A percentile compares a stretch with the other conserved stretches of the same genome.
Conservation (phyloP, 1,140 invertebrate species). For the Neodiprion pinetum region DNA sequence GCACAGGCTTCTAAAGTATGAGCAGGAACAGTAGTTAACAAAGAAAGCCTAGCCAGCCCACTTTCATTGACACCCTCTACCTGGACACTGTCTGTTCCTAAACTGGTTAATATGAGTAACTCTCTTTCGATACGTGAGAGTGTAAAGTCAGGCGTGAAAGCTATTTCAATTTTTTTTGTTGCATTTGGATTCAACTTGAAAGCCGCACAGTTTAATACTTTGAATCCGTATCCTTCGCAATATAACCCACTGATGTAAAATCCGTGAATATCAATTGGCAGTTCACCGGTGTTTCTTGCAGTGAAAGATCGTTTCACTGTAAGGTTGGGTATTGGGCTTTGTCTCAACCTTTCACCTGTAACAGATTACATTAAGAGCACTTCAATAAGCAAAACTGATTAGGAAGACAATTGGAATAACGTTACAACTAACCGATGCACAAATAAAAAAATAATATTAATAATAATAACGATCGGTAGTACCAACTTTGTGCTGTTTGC, state of each 20-base stretch:
- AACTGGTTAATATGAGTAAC: slow-evolving; percentile 67
- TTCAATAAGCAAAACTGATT: too few relatives aligned
- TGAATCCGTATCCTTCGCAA: slow-evolving; percentile 90
- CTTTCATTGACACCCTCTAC: slow-evolving; percentile 27
- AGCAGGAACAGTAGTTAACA: slow-evolving; percentile 83
- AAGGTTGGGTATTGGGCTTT: slow-evolving; percentile 70
- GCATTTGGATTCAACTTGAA: slow-evolving; percentile 84
- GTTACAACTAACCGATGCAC: too few relatives aligned
- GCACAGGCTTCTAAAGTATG: slow-evolving; percentile 79
- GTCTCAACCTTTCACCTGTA: slow-evolving; percentile 61
- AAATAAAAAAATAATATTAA: slow-evolving; percentile 30
- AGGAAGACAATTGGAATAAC: too few relatives aligned
- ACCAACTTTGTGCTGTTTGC: too few relatives aligned
- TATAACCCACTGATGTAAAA: slow-evolving; percentile 78
- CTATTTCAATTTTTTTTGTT: slow-evolving; percentile 87
- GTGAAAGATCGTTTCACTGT: slow-evolving; percentile 85
- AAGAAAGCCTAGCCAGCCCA: slow-evolving; percentile 55
- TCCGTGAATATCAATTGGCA: slow-evolving; percentile 77
- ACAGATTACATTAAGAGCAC: background rate
- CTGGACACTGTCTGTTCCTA: slow-evolving; percentile 40
- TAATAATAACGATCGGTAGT: too few relatives aligned
- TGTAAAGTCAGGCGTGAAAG: slow-evolving; percentile 94
- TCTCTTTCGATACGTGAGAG: slow-evolving; percentile 77
- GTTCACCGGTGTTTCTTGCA: slow-evolving; percentile 87
- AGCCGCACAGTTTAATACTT: slow-evolving; percentile 82